These are phyloP conservation scores for Palythoa caribaeorum DNA, from an alignment of 92 coral and sea anemone genomes.

Conservation along the genomic window DNA sequence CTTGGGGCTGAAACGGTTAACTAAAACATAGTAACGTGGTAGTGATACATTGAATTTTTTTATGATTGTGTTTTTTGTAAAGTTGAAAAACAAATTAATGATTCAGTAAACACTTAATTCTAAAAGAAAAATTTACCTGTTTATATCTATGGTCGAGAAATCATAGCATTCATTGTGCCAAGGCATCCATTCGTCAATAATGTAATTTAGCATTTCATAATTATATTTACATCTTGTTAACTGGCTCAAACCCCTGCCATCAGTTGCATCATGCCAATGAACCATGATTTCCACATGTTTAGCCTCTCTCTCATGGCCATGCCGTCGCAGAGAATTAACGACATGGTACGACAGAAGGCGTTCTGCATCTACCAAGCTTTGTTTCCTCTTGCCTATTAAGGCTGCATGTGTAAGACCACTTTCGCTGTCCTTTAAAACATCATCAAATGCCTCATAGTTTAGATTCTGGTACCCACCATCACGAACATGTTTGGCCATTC, in stretches of 20 bases:
- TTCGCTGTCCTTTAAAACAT: slow-evolving; percentile 54
- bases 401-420: slow-evolving; percentile 79
- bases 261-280: slow-evolving; percentile 77
- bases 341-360: slow-evolving; percentile 62
- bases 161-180: slow-evolving; percentile 34
- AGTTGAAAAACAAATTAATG: too few species aligned
- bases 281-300: slow-evolving; percentile 49
- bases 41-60: too few species aligned
- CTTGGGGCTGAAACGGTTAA: too few species aligned
- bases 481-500: neutral
- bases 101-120: neutral
- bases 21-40: too few species aligned
- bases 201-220: slow-evolving; percentile 30
- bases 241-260: slow-evolving; percentile 71
- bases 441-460: slow-evolving; percentile 72
- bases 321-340: slow-evolving; percentile 27
- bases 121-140: slow-evolving; percentile 12
- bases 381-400: slow-evolving; percentile 65
- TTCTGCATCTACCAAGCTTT: slow-evolving; percentile 64
- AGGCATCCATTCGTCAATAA: slow-evolving; percentile 52
- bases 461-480: slow-evolving; percentile 11
- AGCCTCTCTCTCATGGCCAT: slow-evolving; percentile 71
- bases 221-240: slow-evolving; percentile 25
- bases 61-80: too few species aligned
- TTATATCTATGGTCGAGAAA: slow-evolving; percentile 45